These are phyloP conservation scores for Periparus ater DNA, from an alignment of 2,797 vertebrate genomes.

Conservation along the genomic window DNA sequence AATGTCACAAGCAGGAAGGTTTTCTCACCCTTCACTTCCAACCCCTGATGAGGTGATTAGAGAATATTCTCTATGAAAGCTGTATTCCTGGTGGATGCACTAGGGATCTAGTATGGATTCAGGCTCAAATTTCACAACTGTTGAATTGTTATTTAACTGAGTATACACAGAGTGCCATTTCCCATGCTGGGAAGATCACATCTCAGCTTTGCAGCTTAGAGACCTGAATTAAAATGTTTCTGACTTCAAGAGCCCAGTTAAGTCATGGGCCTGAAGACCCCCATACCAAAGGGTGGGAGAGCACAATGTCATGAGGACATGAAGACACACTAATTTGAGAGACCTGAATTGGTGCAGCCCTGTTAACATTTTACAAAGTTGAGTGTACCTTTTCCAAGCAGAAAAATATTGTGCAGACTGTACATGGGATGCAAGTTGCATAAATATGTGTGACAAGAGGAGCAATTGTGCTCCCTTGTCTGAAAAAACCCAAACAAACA, in stretches of 20 bases:
- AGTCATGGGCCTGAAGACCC: not conserved
- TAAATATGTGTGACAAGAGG: not conserved
- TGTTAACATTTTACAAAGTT: not conserved
- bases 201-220: not conserved
- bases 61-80: not conserved
- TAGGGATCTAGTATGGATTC: not conserved
- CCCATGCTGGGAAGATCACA: rapidly evolving
- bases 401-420: not conserved
- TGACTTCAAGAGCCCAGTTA: not conserved
- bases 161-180: not conserved
- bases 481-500: not conserved
- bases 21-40: not conserved
- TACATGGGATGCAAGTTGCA: not conserved
- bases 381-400: not conserved
- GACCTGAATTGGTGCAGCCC: not conserved
- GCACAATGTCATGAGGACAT: not conserved
- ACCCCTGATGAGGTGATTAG: rapidly evolving
- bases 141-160: not conserved
- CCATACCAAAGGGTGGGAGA: not conserved
- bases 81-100: not conserved
- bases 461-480: not conserved
- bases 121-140: not conserved
- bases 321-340: not conserved
- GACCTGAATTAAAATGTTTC: not conserved
- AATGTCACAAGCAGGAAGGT: not conserved